Evolutionary conservation across 2,888 invertebrate species (phyloP), one percentile per base, ranked within the genome.

Genomic region (Bembecia ichneumoniformis): DNA sequence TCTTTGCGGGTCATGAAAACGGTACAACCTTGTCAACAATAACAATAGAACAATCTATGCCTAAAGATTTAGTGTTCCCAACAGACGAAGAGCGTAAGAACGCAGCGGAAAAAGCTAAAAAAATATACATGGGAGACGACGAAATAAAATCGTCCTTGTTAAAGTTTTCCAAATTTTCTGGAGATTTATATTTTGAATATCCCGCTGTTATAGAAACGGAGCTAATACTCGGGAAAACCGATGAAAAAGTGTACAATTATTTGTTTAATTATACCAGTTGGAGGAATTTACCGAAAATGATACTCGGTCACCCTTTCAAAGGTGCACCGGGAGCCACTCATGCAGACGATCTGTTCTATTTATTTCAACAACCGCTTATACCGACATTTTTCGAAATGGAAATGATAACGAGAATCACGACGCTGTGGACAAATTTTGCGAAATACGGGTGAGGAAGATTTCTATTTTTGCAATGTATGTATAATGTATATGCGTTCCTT

Each of bases 361-460:
- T 86, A 20, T 84, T 84, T 53, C 72, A 71, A 10, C 75, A 77
- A 36, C 47, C 55, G 0, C 3, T 34, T 17, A 1, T 68, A 0
- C 63, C 71, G 0, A 53, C 61, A 0, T 51, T 75, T 5, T 73
- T 76, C 36, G 82, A 82, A 50, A 54, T 51, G 3, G 54, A 65
- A 35, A 80, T 81, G 71, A 75, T 82, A 15, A 62, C 77, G 0
- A 68, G 55, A 46, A 60, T 82, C 58, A 68, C 77, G 0, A 74
- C 74, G 0, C 48, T 82, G 60, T 82, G 81, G 82, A 80, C 81
- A 0, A 81, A 82, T 52, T 83, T 83, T 52, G 82, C 81, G 0
- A 82, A 83, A 60, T 75, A 68, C 16, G 52, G 52, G 52, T 52
- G 15, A 40, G 49, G 46, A 10, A 40, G 10, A 44, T 15, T 11